Evolutionary conservation across 2,797 vertebrate genomes (phyloP).

Genomic region (Hoplostethus atlanticus): DNA sequence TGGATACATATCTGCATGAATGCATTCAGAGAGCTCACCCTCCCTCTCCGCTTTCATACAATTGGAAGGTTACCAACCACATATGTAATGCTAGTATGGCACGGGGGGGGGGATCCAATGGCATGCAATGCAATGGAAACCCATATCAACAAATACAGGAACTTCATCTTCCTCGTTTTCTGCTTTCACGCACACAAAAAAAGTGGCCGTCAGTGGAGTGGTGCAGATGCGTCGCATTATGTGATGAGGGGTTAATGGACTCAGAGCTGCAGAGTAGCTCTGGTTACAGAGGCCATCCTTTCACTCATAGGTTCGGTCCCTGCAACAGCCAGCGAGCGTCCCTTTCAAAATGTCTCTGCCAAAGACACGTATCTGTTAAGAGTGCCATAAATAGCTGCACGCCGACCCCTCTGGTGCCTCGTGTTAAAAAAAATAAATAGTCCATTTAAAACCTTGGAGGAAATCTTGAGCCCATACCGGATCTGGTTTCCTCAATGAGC

Average conservation of each 20-base stretch:
- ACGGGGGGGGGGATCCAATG: too few relatives aligned
- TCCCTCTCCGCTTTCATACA: background rate
- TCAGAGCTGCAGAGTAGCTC: too few relatives aligned
- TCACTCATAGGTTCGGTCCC: background rate
- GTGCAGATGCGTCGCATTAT: too few relatives aligned
- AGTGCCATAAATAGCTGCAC: background rate
- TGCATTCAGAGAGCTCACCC: background rate
- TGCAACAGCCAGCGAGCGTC: background rate
- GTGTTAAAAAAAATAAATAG: too few relatives aligned
- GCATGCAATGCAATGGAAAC: too few relatives aligned
- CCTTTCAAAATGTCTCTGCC: background rate
- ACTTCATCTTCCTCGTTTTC: too few relatives aligned
- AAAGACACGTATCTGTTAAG: background rate
- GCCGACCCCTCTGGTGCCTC: background rate
- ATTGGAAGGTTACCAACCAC: background rate
- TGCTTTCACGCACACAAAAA: too few relatives aligned
- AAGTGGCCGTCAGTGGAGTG: too few relatives aligned
- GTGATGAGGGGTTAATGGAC: too few relatives aligned
- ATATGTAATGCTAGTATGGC: too few relatives aligned
- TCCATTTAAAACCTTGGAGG: too few relatives aligned
- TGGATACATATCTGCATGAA: background rate
- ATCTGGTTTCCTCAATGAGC: conserved; percentile 45
- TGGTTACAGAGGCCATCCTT: background rate
- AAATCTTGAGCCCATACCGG: conserved; percentile 37
- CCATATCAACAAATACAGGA: too few relatives aligned